A percentile compares a stretch with the other conserved stretches of the same genome.
These are phyloP conservation scores for Myotis vivesi DNA, from an alignment of 2,797 vertebrate species.

Conservation along the genomic window DNA sequence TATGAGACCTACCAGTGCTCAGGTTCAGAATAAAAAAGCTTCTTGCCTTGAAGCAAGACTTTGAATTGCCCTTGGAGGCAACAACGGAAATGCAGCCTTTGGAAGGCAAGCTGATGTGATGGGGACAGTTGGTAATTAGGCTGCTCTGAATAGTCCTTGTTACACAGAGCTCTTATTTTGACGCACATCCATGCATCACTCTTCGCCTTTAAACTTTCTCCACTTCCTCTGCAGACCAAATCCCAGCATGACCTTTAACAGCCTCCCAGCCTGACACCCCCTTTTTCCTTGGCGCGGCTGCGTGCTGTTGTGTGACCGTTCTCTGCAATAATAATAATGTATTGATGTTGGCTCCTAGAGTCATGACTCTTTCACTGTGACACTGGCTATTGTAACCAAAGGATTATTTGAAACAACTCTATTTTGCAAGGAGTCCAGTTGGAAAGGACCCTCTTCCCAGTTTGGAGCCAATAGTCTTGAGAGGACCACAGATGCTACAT, in stretches of 20 bases:
- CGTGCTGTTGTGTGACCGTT: conserved; percentile 32
- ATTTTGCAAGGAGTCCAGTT: not conserved
- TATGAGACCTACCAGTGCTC: not conserved
- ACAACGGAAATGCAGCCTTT: conserved; percentile 37
- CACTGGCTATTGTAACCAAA: conserved; percentile 33
- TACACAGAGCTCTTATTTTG: conserved; percentile 67
- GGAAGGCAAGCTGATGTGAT: not conserved
- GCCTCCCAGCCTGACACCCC: conserved; percentile 37
- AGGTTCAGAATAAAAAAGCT: not conserved
- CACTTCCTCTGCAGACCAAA: conserved; percentile 55
- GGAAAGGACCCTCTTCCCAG: not conserved
- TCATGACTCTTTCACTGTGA: conserved; percentile 27
- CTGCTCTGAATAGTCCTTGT: conserved; percentile 54
- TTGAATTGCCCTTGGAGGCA: conserved; percentile 37
- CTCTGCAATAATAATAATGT: conserved; percentile 49
- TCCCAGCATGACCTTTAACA: conserved; percentile 71
- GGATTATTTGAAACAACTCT: conserved; percentile 40
- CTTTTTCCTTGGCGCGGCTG: conserved; percentile 36
- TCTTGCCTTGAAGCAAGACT: not conserved
- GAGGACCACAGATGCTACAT: not conserved
- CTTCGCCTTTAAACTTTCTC: conserved; percentile 59
- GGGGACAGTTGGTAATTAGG: conserved; percentile 57
- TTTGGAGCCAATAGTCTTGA: not conserved
- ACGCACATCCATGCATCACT: conserved; percentile 69
- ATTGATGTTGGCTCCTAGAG: conserved; percentile 71